These are phyloP conservation scores for Exocentrus adspersus DNA, from an alignment of 2,888 invertebrate species.

Conservation along the genomic window DNA sequence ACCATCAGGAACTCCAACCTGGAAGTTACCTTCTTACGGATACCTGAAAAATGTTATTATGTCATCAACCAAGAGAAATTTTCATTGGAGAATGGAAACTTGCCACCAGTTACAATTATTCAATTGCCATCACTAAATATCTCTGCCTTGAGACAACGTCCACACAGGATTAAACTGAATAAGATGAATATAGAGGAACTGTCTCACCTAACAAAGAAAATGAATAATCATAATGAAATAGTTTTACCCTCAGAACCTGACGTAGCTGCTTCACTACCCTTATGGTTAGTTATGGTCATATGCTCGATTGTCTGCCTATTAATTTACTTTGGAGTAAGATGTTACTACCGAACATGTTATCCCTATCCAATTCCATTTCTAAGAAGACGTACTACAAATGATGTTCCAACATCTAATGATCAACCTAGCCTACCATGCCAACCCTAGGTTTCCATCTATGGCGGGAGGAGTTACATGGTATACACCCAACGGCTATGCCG, in stretches of 20 bases:
- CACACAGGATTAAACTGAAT: not conserved
- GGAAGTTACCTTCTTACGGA: not conserved
- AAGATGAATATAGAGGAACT: not conserved
- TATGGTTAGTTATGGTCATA: not conserved
- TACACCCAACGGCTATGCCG: no score
- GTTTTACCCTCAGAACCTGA: not conserved
- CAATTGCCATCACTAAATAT: not conserved
- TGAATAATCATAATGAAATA: not conserved
- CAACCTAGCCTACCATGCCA: no score
- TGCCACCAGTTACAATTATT: not conserved
- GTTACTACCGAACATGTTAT: no score
- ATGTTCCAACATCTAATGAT: no score
- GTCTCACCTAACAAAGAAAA: not conserved
- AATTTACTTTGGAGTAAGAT: no score
- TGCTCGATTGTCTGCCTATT: not conserved
- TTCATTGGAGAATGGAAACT: not conserved
- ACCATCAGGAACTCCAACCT: not conserved
- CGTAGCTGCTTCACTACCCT: not conserved
- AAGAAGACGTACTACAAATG: no score
- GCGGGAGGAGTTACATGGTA: no score
- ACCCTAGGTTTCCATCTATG: no score
- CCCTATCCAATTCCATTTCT: no score
- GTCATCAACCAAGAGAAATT: not conserved
- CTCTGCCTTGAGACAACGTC: not conserved
- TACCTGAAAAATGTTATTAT: not conserved